Conservation (phyloP, 2,113 vertebrate genomes). For the Corydoras sp. region DNA sequence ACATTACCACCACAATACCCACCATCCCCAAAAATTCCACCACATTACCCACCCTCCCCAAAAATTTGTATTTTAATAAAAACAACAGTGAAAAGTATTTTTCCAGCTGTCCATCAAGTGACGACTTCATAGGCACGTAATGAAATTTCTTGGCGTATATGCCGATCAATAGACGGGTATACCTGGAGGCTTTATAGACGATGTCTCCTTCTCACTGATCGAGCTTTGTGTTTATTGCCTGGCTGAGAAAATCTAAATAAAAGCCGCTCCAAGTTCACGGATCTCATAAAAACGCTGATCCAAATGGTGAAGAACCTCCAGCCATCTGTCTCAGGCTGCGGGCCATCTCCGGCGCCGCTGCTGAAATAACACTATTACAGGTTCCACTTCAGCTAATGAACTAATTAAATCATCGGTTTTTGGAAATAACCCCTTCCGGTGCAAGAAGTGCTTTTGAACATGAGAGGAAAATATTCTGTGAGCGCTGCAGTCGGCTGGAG, state of each 20-base stretch:
- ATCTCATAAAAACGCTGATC: constrained; percentile 32
- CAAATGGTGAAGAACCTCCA: constrained; percentile 16
- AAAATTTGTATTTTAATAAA: background rate
- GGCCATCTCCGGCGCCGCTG: background rate
- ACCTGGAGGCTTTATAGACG: background rate
- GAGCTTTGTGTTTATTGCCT: constrained; percentile 35
- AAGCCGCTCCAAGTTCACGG: constrained; percentile 5
- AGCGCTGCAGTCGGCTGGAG: too few species aligned
- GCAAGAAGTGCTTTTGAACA: too few species aligned
- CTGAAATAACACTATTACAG: constrained; percentile 23
- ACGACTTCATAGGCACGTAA: background rate
- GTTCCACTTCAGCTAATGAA: constrained; percentile 4
- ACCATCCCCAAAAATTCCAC: too few species aligned
- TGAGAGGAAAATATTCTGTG: too few species aligned
- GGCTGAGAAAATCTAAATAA: constrained; percentile 31
- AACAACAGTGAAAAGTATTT: too few species aligned
- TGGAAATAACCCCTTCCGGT: background rate
- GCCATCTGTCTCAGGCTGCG: constrained; percentile 26
- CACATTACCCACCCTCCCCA: too few species aligned
- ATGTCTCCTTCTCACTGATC: constrained; percentile 9
- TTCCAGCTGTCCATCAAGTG: background rate
- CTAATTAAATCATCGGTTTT: background rate
- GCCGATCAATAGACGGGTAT: background rate
- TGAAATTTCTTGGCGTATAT: background rate
- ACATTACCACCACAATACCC: too few species aligned